Conservation (phyloP, 2,888 invertebrate genomes). For the Clunio marinus region DNA sequence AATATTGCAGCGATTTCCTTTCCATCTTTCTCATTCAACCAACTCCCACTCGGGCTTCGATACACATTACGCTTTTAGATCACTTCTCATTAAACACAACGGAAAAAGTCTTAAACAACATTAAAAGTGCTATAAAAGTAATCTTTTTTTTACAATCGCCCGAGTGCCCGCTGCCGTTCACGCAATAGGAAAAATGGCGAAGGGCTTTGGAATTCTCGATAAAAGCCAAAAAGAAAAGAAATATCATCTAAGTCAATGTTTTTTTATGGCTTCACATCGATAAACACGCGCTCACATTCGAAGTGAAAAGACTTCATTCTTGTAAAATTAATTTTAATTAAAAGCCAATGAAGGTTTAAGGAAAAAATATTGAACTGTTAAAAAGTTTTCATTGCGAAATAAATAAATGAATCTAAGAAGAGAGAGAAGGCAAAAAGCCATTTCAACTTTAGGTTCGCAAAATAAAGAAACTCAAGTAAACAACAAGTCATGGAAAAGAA, state of each 20-base stretch:
- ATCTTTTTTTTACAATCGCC: constrained; percentile 37
- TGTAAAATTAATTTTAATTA: constrained; percentile 30
- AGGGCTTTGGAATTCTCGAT: not conserved
- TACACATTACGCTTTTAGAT: constrained; percentile 36
- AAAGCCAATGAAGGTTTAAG: not conserved
- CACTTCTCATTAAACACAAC: constrained; percentile 34
- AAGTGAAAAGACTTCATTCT: not conserved
- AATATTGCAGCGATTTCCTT: constrained; percentile 34
- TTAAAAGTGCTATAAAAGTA: constrained; percentile 37
- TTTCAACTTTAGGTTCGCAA: no score
- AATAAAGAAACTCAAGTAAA: not conserved
- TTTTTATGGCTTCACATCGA: not conserved
- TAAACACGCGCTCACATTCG: not conserved
- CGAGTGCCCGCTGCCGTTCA: not conserved
- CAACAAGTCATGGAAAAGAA: constrained; percentile 4
- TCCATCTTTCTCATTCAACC: not conserved
- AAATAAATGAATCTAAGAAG: not conserved
- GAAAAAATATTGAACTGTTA: not conserved
- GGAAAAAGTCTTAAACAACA: constrained; percentile 31
- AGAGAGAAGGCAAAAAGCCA: not conserved
- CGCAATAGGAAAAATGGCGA: not conserved
- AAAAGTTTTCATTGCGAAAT: not conserved
- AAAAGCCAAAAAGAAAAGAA: not conserved
- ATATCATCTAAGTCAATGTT: not conserved
- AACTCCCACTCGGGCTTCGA: constrained; percentile 13